Evolutionary conservation across 1,140 invertebrate genomes (phyloP).

Genomic region (Rhizoglyphus robini): DNA sequence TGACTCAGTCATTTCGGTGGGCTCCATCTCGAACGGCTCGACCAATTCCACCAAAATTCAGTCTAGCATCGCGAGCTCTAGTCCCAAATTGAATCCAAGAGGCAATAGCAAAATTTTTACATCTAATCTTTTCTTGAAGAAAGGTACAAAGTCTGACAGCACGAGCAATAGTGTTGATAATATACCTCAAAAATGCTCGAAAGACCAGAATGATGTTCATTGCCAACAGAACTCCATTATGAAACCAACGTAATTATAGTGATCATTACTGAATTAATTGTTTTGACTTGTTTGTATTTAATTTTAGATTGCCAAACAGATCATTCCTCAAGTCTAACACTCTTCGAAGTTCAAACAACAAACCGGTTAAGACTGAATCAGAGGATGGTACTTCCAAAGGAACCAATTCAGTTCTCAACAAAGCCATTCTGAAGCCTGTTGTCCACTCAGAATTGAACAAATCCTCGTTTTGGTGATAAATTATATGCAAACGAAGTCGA

Average conservation of each 20-base stretch:
- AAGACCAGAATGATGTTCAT: no score
- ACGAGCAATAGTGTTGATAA: background rate
- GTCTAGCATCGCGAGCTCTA: background rate
- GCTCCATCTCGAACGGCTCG: background rate
- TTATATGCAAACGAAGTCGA: conserved; percentile 3
- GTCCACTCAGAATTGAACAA: background rate
- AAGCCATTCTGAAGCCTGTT: conserved; percentile 6
- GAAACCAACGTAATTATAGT: conserved; percentile 1
- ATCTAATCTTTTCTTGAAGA: background rate
- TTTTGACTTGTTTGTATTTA: no score
- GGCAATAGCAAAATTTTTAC: conserved; percentile 9
- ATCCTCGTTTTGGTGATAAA: background rate
- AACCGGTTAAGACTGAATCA: background rate
- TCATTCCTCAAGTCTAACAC: background rate
- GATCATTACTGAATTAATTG: no score
- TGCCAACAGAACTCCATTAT: background rate
- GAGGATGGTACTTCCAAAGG: no score
- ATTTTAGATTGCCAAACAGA: no score
- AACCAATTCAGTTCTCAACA: background rate
- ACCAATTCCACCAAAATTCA: background rate
- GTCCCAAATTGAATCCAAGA: conserved; percentile 9
- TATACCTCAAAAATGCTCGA: background rate
- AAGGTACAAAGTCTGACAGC: background rate
- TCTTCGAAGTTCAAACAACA: background rate
- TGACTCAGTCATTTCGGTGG: conserved; percentile 1